These are phyloP conservation scores for Elaphurus davidianus DNA, from an alignment of 2,113 vertebrate genomes.

Conservation along the genomic window DNA sequence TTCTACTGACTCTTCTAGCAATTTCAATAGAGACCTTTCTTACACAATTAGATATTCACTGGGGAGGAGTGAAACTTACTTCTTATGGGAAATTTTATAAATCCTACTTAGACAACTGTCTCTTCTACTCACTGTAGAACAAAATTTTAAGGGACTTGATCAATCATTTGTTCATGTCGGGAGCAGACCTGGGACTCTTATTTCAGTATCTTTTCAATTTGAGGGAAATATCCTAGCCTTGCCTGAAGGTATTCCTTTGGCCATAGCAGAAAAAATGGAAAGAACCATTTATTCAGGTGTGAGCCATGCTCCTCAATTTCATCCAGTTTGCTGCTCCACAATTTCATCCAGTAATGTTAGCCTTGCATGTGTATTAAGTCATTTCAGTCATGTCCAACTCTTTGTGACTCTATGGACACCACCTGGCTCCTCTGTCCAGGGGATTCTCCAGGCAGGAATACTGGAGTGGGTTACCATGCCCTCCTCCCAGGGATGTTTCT, in stretches of 20 bases:
- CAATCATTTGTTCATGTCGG: background rate
- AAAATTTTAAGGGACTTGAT: background rate
- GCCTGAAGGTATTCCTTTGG: background rate
- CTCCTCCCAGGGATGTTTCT: background rate
- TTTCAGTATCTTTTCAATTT: background rate
- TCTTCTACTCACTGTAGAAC: background rate
- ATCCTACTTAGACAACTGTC: background rate
- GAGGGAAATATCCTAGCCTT: background rate
- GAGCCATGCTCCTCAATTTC: background rate
- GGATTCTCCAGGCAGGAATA: background rate
- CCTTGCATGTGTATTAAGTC: background rate
- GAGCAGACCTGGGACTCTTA: background rate
- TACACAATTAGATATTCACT: background rate
- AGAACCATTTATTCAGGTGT: background rate
- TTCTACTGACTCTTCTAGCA: background rate
- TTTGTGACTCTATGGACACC: background rate
- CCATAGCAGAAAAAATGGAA: background rate
- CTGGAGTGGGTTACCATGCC: background rate
- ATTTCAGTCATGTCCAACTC: background rate
- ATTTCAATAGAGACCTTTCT: background rate
- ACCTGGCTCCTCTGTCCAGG: background rate
- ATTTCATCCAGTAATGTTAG: background rate
- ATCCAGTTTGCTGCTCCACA: background rate
- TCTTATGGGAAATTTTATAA: background rate
- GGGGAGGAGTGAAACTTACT: background rate